A percentile compares a stretch with the other conserved stretches of the same genome.
Evolutionary conservation across 2,888 invertebrate genomes (phyloP).

Genomic region (Alcis repandata): DNA sequence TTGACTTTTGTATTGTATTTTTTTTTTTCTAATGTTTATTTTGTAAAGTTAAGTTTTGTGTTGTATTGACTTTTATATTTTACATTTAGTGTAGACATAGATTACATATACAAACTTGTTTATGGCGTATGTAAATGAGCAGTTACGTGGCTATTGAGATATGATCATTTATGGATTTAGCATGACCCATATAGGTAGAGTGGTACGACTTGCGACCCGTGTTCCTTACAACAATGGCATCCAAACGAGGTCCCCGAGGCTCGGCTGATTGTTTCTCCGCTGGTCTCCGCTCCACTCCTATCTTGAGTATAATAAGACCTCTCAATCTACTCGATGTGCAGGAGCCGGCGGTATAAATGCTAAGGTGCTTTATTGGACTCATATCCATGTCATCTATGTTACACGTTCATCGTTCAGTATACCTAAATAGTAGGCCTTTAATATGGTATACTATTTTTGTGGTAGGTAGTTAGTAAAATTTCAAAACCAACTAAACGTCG

Average conservation of each 20-base stretch:
- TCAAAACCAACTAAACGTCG: no score
- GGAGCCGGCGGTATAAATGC: neutral
- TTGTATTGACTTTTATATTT: no score
- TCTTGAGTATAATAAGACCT: slow-evolving; percentile 61
- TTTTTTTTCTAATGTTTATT: no score
- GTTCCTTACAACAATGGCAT: slow-evolving; percentile 58
- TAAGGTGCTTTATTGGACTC: slow-evolving; percentile 1
- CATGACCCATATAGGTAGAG: neutral
- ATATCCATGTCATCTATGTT: neutral
- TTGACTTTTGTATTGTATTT: no score
- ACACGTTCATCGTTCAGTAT: neutral
- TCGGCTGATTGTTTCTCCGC: slow-evolving; percentile 58
- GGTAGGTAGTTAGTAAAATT: no score
- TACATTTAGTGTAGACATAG: no score
- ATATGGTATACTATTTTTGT: no score
- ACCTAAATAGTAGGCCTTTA: no score
- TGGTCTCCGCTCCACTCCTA: slow-evolving; percentile 37
- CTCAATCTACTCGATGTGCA: slow-evolving; percentile 50
- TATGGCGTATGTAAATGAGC: no score
- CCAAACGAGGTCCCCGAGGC: slow-evolving; percentile 66
- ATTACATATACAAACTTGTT: no score
- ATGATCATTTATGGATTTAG: slow-evolving; percentile 6
- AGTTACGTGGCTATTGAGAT: neutral
- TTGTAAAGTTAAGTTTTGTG: no score
- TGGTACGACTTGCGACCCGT: slow-evolving; percentile 29